Evolutionary conservation across 2,888 invertebrate genomes (phyloP).

Genomic region (Eustalomyia histrio): DNA sequence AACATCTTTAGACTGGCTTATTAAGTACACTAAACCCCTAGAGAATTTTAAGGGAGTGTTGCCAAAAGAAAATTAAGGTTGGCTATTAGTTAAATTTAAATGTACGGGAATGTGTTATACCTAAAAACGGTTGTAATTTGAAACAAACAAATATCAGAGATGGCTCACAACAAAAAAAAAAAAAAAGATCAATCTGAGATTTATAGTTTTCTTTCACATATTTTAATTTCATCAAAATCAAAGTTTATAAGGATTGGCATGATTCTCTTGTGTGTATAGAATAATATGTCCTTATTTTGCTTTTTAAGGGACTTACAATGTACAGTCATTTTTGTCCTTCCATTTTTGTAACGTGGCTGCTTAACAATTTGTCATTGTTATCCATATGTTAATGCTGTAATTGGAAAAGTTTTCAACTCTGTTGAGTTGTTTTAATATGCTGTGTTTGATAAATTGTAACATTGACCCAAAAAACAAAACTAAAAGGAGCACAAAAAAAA

Average conservation of each 20-base stretch:
- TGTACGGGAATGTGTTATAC: no score
- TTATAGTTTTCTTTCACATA: no score
- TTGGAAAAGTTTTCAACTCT: slow-evolving; percentile 15
- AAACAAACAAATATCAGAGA: no score
- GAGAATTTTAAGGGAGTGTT: background rate
- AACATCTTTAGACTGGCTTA: background rate
- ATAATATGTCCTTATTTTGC: background rate
- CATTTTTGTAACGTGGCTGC: background rate
- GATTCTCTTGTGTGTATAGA: no score
- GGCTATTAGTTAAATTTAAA: background rate
- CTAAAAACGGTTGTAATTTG: no score
- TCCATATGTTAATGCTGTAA: slow-evolving; percentile 35
- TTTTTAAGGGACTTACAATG: background rate
- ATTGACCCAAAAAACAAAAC: slow-evolving; percentile 60
- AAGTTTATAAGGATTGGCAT: no score
- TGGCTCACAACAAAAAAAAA: no score
- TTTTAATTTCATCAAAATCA: no score
- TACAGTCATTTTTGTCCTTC: background rate
- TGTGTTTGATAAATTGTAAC: slow-evolving; percentile 32
- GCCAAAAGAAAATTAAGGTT: background rate
- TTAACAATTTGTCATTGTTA: slow-evolving; percentile 34
- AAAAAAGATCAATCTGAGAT: no score
- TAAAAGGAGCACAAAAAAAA: slow-evolving; percentile 16
- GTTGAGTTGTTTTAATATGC: background rate
- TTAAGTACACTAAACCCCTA: background rate